Evolutionary conservation across 2,888 invertebrate genomes (phyloP).

Genomic region (Lochmaea capreae): DNA sequence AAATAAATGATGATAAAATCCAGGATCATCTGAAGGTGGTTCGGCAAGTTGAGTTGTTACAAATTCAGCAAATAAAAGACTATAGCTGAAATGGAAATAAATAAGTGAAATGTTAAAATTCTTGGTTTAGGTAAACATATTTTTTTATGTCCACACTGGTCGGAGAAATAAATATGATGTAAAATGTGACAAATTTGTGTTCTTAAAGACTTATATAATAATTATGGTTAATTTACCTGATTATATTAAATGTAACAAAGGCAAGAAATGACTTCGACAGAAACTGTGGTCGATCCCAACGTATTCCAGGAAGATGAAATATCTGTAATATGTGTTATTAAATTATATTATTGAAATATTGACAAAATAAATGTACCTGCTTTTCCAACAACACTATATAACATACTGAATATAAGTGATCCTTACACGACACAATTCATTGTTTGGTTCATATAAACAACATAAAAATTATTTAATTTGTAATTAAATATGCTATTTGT

Average conservation of each 20-base stretch:
- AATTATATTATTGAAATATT: no score
- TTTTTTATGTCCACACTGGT: not conserved
- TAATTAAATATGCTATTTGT: conserved; percentile 5
- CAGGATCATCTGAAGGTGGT: conserved; percentile 69
- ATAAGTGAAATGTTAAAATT: not conserved
- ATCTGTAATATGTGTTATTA: conserved; percentile 70
- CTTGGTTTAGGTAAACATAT: not conserved
- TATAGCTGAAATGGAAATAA: conserved; percentile 70
- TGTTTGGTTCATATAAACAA: not conserved
- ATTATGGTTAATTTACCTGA: conserved; percentile 59
- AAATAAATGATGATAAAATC: conserved; percentile 87
- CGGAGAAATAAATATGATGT: no score
- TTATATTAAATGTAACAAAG: conserved; percentile 89
- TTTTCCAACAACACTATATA: not conserved
- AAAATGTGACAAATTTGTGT: no score
- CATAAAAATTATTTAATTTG: conserved; percentile 3
- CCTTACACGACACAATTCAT: not conserved
- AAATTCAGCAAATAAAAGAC: conserved; percentile 82
- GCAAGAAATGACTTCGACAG: conserved; percentile 91
- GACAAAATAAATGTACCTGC: no score
- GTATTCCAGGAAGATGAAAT: conserved; percentile 88
- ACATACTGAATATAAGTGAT: not conserved
- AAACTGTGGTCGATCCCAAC: conserved; percentile 90
- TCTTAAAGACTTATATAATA: no score
- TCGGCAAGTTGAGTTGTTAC: conserved; percentile 69